Percentiles rank a stretch among this genome's conserved stretches.
Evolutionary conservation across 2,888 invertebrate genomes (phyloP).

Genomic region (Scelioninae gen. 1): DNA sequence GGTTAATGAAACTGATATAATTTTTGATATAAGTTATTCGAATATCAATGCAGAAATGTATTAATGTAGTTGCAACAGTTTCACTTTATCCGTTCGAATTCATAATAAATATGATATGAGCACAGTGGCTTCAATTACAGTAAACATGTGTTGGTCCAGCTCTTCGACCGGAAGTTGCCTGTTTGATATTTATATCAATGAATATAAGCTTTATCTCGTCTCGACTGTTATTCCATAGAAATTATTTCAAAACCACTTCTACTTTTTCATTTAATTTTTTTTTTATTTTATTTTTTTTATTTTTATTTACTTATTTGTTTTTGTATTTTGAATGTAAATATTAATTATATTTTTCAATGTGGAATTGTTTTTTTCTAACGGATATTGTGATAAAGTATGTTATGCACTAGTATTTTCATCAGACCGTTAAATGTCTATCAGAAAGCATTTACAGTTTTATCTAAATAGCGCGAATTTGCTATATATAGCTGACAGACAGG

Average conservation of each 20-base stretch:
- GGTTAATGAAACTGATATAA: too few relatives aligned
- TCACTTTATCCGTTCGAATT: constrained; percentile 13
- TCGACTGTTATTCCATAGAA: constrained; percentile 33
- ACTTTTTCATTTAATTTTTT: constrained; percentile 17
- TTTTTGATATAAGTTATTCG: too few relatives aligned
- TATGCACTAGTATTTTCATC: too few relatives aligned
- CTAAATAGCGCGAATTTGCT: too few relatives aligned
- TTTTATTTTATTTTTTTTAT: too few relatives aligned
- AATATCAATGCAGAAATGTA: too few relatives aligned
- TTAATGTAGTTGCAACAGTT: neutral
- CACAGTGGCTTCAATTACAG: constrained; percentile 43
- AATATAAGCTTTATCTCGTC: constrained; percentile 74
- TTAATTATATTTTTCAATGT: neutral
- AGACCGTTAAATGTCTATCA: too few relatives aligned
- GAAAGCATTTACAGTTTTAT: too few relatives aligned
- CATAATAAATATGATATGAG: constrained; percentile 14
- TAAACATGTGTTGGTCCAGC: constrained; percentile 49
- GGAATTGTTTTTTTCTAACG: neutral
- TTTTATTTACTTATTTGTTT: neutral
- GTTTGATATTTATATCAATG: constrained; percentile 76
- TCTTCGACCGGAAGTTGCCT: constrained; percentile 73
- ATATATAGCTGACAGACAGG: too few relatives aligned
- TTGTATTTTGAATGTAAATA: neutral
- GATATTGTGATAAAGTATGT: too few relatives aligned
- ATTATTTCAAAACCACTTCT: neutral